Base-by-base conservation (phyloP, 1,140 invertebrate species). In the Hyles euphorbiae region DNA sequence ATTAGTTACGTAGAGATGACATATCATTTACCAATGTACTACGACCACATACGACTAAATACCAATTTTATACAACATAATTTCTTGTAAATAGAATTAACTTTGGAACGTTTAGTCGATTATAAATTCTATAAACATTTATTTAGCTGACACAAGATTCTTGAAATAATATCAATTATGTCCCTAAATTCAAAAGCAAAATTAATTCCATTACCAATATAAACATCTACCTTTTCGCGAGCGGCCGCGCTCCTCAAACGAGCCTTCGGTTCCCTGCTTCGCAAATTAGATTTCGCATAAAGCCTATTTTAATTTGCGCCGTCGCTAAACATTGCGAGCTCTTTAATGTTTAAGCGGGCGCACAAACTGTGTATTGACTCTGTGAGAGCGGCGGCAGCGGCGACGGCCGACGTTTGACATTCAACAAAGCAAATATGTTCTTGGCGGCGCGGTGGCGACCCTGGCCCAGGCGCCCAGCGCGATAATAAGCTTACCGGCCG, bases 241-340 rank as follows among this genome's bases (percentile, higher is more conserved):
- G 74, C 68, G 71, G 73, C 70, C 67, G 72, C 75, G 68, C 76
- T 70, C 73, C 65, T 77, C 78, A 78, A 83, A 76, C 76, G 74
- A 72, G 71, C 60, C 76, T 71, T 72, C 76, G 67, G 77, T 76
- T 75, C 78, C 75, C 72, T 83, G 70, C 81, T 86, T 85, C 74
- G 70, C 71, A 88, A 88, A 88, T 88, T 88, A 85, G 79, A 88
- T 88, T 88, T 87, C 72, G 78, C 74, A 88, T 85, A 85, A 87
- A 88, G 83, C 82, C 85, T 87, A 80, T 88, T 88, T 88, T 88
- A 87, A 88, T 88, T 88, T 86, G 83, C 76, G 76, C 71, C 77
- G 69, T 79, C 71, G 76, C 76, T 83, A 85, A 87, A 87, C 78
- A 85, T 74, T 78, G 81, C 63, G 63, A 73, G 72, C 76, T 87